Conservation (phyloP, 2,113 vertebrate species). For the Serinus canaria region DNA sequence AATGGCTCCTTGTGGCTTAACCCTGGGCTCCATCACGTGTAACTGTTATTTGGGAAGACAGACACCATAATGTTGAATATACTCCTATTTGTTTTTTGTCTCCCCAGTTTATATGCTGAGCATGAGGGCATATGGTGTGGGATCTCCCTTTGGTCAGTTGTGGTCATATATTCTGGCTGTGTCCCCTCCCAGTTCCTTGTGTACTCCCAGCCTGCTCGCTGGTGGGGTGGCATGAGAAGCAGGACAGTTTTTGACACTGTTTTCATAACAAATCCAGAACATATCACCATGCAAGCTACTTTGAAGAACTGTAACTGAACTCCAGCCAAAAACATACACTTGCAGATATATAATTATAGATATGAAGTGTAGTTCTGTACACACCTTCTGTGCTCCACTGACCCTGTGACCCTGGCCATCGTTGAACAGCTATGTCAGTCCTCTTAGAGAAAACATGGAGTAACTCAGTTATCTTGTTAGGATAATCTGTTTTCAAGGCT, state of each 20-base stretch:
- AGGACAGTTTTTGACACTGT: background rate
- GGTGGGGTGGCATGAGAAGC: accelerated
- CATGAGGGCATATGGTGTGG: accelerated
- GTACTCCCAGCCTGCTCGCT: background rate
- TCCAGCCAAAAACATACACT: background rate
- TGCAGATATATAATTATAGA: too few species aligned
- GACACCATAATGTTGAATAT: accelerated
- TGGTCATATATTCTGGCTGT: background rate
- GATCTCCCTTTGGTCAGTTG: background rate
- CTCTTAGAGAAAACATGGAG: background rate
- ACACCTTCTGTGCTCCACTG: background rate
- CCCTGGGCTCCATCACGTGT: accelerated
- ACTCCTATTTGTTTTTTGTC: accelerated
- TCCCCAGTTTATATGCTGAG: background rate
- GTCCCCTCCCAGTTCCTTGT: background rate
- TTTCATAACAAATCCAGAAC: background rate
- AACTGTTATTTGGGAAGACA: background rate
- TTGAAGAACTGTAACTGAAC: background rate
- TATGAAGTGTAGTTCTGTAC: background rate
- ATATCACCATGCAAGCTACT: background rate
- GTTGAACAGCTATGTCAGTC: background rate
- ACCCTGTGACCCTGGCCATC: background rate
- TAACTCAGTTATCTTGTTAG: background rate
- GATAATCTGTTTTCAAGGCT: background rate
- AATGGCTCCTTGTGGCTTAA: background rate